These are phyloP conservation scores for Phragmatobia fuliginosa DNA, from an alignment of 2,888 invertebrate genomes.

Conservation along the genomic window DNA sequence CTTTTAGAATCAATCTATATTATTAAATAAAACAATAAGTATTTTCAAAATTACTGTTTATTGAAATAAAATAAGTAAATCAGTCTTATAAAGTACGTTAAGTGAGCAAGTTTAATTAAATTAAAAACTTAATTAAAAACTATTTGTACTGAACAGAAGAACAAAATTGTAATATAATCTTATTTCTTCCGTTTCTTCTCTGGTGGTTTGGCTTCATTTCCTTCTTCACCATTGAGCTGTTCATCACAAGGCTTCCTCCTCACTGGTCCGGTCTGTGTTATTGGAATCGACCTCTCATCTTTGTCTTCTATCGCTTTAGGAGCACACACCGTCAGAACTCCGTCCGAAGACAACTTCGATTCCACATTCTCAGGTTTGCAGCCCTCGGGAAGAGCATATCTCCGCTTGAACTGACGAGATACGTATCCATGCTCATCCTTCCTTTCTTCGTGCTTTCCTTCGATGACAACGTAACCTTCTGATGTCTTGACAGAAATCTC, in stretches of 20 bases:
- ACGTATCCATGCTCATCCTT: conserved; percentile 91
- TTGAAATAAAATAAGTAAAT: neutral
- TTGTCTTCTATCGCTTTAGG: conserved; percentile 71
- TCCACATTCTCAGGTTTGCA: conserved; percentile 90
- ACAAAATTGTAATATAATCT: too few relatives aligned
- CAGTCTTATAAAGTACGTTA: conserved; percentile 5
- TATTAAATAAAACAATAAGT: conserved; percentile 1
- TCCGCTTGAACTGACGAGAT: conserved; percentile 91
- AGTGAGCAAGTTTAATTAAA: neutral
- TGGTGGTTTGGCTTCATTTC: conserved; percentile 59
- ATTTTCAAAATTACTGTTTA: neutral
- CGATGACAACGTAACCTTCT: conserved; percentile 89
- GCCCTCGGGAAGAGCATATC: conserved; percentile 91
- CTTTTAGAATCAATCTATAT: too few relatives aligned
- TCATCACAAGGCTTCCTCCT: conserved; percentile 75
- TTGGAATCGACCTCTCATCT: conserved; percentile 86
- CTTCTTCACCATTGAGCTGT: conserved; percentile 50
- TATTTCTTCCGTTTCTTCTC: conserved; percentile 71
- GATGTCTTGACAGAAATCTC: conserved; percentile 92
- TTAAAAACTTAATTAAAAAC: neutral
- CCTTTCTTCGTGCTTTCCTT: conserved; percentile 93
- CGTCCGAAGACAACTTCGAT: conserved; percentile 92
- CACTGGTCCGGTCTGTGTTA: conserved; percentile 88
- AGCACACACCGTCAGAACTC: conserved; percentile 90
- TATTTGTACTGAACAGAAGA: too few relatives aligned